These are phyloP conservation scores for Monochamus alternatus DNA, from an alignment of 2,888 invertebrate species.

Conservation along the genomic window DNA sequence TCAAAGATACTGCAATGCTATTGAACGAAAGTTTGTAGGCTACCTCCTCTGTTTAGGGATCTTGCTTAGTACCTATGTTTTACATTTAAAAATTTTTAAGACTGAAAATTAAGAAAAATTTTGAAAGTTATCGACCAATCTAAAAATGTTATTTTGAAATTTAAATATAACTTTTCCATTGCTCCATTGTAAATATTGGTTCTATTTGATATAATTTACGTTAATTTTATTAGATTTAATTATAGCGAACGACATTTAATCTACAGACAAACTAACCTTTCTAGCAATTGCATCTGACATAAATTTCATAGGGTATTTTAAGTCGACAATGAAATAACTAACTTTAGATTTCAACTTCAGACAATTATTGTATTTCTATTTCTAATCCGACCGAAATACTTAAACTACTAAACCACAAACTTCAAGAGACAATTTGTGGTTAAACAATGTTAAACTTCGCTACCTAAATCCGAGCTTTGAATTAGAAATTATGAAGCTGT, in stretches of 20 bases:
- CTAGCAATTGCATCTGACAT: neutral
- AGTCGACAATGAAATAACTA: constrained; percentile 14
- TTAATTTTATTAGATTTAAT: no score
- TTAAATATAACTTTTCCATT: no score
- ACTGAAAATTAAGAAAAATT: no score
- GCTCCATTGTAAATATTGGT: no score
- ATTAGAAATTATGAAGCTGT: constrained; percentile 35
- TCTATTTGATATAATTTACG: no score
- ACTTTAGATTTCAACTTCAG: constrained; percentile 16
- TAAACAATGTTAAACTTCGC: constrained; percentile 35
- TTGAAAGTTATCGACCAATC: no score
- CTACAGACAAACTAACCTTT: neutral
- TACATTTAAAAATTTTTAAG: no score
- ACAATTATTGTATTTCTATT: constrained; percentile 33
- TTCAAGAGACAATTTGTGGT: constrained; percentile 36
- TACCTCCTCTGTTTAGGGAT: no score
- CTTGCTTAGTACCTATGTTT: no score
- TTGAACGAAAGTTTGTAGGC: no score
- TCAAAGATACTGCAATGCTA: no score
- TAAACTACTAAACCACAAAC: constrained; percentile 31
- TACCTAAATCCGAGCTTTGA: constrained; percentile 26
- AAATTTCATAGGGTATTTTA: constrained; percentile 1
- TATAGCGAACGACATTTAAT: neutral
- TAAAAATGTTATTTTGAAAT: no score
- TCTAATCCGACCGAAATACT: constrained; percentile 30